These are phyloP conservation scores for Apodemus speciosus DNA, from an alignment of 2,113 vertebrate genomes.

Conservation along the genomic window DNA sequence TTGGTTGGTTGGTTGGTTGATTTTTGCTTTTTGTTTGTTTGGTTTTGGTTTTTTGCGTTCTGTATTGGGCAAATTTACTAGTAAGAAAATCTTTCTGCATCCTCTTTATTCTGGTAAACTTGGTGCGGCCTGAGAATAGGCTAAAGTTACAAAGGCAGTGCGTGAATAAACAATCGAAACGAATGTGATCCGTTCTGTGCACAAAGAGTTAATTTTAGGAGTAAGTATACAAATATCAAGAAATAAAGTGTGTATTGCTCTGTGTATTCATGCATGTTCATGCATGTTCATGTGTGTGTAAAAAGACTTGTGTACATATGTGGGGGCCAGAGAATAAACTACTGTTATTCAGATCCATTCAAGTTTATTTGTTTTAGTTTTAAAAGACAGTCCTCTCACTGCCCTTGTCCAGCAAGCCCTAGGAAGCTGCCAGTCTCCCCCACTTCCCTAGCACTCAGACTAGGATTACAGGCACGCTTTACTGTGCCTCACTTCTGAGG, in stretches of 20 bases:
- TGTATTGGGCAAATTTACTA: not conserved
- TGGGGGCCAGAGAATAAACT: not conserved
- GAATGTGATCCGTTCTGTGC: not conserved
- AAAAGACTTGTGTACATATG: no score
- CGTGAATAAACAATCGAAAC: not conserved
- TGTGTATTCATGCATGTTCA: no score
- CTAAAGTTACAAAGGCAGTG: not conserved
- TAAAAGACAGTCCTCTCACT: not conserved
- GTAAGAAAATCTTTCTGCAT: not conserved
- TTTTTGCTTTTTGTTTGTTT: not conserved
- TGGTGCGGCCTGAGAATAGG: not conserved
- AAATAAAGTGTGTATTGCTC: not conserved
- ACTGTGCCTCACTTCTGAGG: not conserved
- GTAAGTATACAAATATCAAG: conserved; percentile 23
- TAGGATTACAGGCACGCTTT: not conserved
- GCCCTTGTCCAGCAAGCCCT: not conserved
- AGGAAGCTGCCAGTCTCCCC: not conserved
- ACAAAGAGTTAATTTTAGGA: not conserved
- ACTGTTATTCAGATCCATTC: not conserved
- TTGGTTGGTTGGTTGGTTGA: not conserved
- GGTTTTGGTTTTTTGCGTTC: not conserved
- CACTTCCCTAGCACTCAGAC: not conserved
- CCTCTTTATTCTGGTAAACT: not conserved
- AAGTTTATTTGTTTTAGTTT: not conserved
- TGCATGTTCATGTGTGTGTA: no score